A percentile compares a stretch with the other conserved stretches of the same genome.
These are phyloP conservation scores for human (Homo sapiens) DNA, from an alignment of 2,113 vertebrate genomes.

Conservation along the genomic window GRCh38 chr2:8100501-8101000, in stretches of 20 bases:
- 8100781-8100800: background rate
- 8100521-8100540: background rate
- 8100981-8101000: fast-evolving
- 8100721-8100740: background rate
- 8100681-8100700: background rate
- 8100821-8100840: background rate
- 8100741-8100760: background rate
- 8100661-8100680: background rate
- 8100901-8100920: background rate
- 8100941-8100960: background rate
- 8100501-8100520: background rate
- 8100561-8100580: background rate
- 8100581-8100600: background rate
- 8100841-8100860: background rate
- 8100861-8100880: background rate
- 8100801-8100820: background rate
- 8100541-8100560: background rate
- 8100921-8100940: background rate
- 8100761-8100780: background rate
- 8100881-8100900: fast-evolving
- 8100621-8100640: background rate
- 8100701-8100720: background rate
- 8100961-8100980: background rate
- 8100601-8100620: too few species aligned
- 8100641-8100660: background rate